Evolutionary conservation across 2,797 vertebrate genomes (phyloP), one percentile per base, ranked within the genome.

Genomic region (Hyperoplus immaculatus): DNA sequence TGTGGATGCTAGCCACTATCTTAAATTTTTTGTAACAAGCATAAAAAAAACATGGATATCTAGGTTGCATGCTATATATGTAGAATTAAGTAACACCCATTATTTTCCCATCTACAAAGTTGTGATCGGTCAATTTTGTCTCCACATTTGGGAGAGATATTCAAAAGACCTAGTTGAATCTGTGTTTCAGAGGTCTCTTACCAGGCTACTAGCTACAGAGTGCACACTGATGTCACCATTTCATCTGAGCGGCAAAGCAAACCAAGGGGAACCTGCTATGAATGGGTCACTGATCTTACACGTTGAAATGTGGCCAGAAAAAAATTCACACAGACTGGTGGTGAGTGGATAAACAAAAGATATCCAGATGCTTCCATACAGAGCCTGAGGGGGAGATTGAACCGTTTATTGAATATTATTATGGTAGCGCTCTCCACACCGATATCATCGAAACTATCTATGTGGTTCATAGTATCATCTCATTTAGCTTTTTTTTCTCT

Each of bases 241-340:
- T 74, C 58, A 63, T 45, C 43, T 3, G n/a, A 51, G 59, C 47
- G 41, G 29, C 53, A 55, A 57, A 65, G 58, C 50, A 56, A 83
- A 57, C 21, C 39, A 79, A 73, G 75, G 72, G 63, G 67, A 63
- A 61, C 53, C 60, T 53, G 50, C 61, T 41, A 1, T 54, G 58
- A 68, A 58, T 42, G 46, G 13, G 6, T 41, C 45, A 41, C 49
- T 29, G 16, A 59, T 60, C 45, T 64, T 45, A 29, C 38, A n/a
- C 9, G 0, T 39, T 54, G 1, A 53, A 75, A 50, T 46, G 39
- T 43, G 18, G 36, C 50, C 53, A 53, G 45, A 64, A 64, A 64
- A 21, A 4, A 8, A 61, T 12, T 11, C 21, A 3, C 29, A 2
- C 7, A 54, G 7, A 49, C 29, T 2, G 50, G 18, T 66, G 45